Percentiles rank a stretch among this genome's conserved stretches.
Evolutionary conservation across 1,140 invertebrate species (phyloP).

Genomic region (Tyrophagus putrescentiae): DNA sequence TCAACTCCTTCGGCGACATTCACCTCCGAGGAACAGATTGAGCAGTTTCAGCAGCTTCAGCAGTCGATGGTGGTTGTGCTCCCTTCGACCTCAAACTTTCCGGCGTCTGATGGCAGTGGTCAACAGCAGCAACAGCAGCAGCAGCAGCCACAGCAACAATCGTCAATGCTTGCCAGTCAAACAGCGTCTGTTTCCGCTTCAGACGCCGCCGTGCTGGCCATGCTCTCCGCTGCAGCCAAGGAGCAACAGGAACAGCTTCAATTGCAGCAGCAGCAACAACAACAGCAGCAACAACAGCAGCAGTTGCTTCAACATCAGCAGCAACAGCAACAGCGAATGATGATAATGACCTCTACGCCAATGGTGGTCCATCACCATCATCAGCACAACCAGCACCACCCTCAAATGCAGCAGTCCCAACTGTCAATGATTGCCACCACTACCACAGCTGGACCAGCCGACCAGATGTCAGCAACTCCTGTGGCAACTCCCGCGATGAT

Average conservation of each 20-base stretch:
- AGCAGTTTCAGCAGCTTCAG: too few species aligned
- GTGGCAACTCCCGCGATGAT: background rate
- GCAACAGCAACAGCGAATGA: background rate
- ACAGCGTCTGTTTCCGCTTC: too few species aligned
- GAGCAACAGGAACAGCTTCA: constrained; percentile 36
- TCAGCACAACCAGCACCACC: background rate
- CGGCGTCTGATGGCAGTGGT: too few species aligned
- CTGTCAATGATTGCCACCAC: background rate
- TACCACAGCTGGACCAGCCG: background rate
- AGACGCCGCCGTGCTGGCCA: too few species aligned
- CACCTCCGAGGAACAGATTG: too few species aligned
- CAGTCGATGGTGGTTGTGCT: too few species aligned
- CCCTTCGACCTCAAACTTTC: too few species aligned
- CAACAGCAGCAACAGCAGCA: too few species aligned
- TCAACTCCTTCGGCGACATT: too few species aligned
- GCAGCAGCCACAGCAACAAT: too few species aligned
- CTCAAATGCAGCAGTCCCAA: background rate
- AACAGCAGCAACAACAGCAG: constrained; percentile 53
- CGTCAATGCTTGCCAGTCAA: too few species aligned
- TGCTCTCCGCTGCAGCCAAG: too few species aligned
- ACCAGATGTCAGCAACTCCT: background rate
- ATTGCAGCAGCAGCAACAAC: constrained; percentile 45
- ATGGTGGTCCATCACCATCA: background rate
- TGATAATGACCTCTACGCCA: background rate
- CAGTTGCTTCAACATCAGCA: background rate